Conservation (phyloP, 2,113 vertebrate genomes). For the Montifringilla adamsi region DNA sequence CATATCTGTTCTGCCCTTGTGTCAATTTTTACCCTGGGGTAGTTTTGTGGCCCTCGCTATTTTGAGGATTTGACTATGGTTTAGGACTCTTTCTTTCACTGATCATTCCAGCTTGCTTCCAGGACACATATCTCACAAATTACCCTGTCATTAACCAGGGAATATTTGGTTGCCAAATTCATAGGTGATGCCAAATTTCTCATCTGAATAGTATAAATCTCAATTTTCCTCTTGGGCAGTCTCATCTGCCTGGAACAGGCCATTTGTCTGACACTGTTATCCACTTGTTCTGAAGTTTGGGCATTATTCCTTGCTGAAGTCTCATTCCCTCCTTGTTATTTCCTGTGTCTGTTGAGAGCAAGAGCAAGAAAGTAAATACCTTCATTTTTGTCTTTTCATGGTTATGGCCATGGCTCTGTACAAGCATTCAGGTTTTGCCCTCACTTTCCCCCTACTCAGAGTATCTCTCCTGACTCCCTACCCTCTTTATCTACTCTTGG, state of each 20-base stretch:
- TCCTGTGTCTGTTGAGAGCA: not conserved
- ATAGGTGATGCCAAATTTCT: not conserved
- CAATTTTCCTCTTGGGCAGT: not conserved
- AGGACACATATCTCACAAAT: not conserved
- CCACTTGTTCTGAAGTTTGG: not conserved
- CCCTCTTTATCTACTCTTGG: not conserved
- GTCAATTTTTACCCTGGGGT: not conserved
- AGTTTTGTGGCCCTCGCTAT: not conserved
- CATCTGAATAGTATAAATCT: not conserved
- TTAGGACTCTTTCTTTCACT: not conserved
- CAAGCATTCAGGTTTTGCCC: not conserved
- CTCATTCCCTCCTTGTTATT: not conserved
- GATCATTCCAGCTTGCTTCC: not conserved
- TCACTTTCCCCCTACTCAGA: not conserved
- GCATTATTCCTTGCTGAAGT: not conserved
- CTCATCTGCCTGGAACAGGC: not conserved
- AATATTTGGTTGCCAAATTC: not conserved
- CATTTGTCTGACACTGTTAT: not conserved
- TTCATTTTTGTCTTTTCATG: not conserved
- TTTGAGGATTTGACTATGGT: not conserved
- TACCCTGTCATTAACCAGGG: not conserved
- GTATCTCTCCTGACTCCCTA: not conserved
- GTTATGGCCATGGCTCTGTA: not conserved
- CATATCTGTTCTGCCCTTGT: not conserved
- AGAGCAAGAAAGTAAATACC: not conserved